Base-by-base conservation (phyloP, 2,113 vertebrate species). In the Dolichallabes microphthalmus region DNA sequence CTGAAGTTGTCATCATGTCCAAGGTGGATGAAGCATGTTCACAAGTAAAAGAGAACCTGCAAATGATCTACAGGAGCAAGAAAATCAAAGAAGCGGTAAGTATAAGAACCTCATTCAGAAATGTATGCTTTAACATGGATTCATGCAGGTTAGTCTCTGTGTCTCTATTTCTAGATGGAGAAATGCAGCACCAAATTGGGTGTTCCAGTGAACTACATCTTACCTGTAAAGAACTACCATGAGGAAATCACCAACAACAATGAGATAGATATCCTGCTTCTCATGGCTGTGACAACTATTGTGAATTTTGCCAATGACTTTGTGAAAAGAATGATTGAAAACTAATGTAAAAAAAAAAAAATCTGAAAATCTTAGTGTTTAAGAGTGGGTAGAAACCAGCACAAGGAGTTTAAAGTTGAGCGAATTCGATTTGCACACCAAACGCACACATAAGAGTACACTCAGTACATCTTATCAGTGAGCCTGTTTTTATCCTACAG, bases 181-280 rank as follows among this genome's bases (percentile, higher is more conserved):
- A 27, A 64, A 27, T 64, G 39, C n/a, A 64, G 1, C 61, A 64
- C 0, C 25, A 68, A 17, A 17, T 19, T 80, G 22, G 66, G 78
- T 1, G 20, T 80, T 20, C 66, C 84, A 35, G 4, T 73, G 66
- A 52, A 27, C 12, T 19, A 30, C 82, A 84, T 76, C 57, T 84
- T 84, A 39, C 82, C 82, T 27, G 82, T 80, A 13, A 86, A 86
- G 68, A 81, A 81, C 55, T 86, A 74, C 11, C 17, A 50, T 13
- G 27, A 75, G 5, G 85, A 81, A 52, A 86, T 86, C 15, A 11
- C 27, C 7, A n/a, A 4, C 39, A 50, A 74, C 0, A 13, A 20
- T 74, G 45, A 76, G 25, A 8, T 35, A 8, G 85, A 86, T 55
- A n/a, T 82, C 35, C 60, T 86, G 13, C 19, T 86, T 66, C 50